phyloP scores from a whole-genome alignment of 2,888 invertebrate species.

The Cotesia congregata region DNA sequence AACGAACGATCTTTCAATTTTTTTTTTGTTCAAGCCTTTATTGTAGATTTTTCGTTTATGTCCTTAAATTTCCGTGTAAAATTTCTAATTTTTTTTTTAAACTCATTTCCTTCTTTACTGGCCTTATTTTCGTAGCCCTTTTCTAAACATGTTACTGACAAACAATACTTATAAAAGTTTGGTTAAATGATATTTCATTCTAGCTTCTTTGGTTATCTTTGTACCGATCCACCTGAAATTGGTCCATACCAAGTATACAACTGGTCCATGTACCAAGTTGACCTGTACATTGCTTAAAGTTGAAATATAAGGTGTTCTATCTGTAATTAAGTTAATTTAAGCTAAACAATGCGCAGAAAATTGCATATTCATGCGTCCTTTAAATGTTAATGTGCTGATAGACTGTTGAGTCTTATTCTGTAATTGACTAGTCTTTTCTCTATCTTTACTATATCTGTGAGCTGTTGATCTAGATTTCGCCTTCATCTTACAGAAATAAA shows the following conservation, averaged over 20 bases:
- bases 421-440: neutral
- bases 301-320: neutral
- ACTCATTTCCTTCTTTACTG: neutral
- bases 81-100: neutral
- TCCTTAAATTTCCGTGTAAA: neutral
- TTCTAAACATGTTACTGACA: neutral
- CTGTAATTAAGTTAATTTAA: neutral
- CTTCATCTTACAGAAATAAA: neutral
- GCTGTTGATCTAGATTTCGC: neutral
- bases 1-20: slow-evolving; percentile 46
- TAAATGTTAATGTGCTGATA: neutral
- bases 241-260: neutral
- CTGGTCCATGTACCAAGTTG: neutral
- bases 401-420: neutral
- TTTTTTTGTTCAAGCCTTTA: slow-evolving; percentile 21
- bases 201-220: neutral
- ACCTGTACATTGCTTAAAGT: neutral
- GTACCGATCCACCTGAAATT: neutral
- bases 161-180: neutral
- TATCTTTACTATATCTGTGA: neutral
- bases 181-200: neutral
- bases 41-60: slow-evolving; percentile 10
- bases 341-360: neutral
- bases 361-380: neutral
- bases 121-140: neutral